These are phyloP conservation scores for Bostrychus sinensis DNA, from an alignment of 2,113 vertebrate species.

Conservation along the genomic window DNA sequence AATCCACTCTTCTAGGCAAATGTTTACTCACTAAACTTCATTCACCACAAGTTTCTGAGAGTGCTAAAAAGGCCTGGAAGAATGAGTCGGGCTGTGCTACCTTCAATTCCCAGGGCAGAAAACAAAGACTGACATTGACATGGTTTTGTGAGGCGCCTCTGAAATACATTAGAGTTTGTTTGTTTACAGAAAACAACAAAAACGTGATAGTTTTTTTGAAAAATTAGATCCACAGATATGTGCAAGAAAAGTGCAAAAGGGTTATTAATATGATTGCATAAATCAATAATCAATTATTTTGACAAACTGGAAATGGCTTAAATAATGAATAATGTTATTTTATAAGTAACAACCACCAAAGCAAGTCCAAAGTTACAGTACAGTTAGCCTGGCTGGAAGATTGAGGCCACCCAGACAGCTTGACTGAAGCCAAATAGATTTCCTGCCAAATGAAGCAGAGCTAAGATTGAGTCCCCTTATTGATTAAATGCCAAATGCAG, in stretches of 20 bases:
- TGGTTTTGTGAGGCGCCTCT: neutral
- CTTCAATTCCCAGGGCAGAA: neutral
- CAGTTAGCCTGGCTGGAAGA: slow-evolving; percentile 35
- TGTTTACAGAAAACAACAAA: neutral
- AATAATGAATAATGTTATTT: neutral
- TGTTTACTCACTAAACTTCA: neutral
- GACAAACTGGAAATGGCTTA: neutral
- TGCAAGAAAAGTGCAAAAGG: neutral
- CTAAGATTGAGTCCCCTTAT: slow-evolving; percentile 68
- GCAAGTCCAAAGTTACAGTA: slow-evolving; percentile 20
- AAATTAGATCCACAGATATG: neutral
- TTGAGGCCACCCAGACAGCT: slow-evolving; percentile 54
- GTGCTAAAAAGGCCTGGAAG: neutral
- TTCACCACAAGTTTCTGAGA: neutral
- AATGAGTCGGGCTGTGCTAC: neutral
- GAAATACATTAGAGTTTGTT: neutral
- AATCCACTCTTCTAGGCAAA: neutral
- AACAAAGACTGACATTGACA: neutral
- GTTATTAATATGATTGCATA: neutral
- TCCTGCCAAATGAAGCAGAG: slow-evolving; percentile 66
- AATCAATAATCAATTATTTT: neutral
- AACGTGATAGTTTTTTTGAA: neutral
- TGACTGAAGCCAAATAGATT: slow-evolving; percentile 71
- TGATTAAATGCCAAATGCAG: slow-evolving; percentile 72
- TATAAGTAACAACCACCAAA: slow-evolving; percentile 14